A percentile compares a stretch with the other conserved stretches of the same genome.
These are phyloP conservation scores for Ornithoptera priamus DNA, from an alignment of 2,888 invertebrate genomes.

Conservation along the genomic window DNA sequence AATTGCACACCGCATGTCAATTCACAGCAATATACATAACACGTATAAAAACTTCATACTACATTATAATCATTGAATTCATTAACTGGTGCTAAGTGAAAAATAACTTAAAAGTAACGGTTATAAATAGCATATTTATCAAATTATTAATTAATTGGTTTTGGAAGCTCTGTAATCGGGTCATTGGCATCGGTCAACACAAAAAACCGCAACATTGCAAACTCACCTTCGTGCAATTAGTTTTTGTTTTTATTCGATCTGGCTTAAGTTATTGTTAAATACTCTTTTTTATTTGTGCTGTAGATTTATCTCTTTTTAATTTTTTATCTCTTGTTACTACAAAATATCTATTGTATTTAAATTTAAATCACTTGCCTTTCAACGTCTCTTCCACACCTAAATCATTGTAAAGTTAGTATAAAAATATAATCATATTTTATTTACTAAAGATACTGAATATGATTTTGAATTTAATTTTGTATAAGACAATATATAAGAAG, in stretches of 20 bases:
- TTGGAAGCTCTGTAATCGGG: constrained; percentile 8
- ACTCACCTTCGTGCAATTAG: not conserved
- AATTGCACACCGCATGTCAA: constrained; percentile 17
- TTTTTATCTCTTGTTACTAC: too few relatives aligned
- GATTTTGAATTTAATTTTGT: not conserved
- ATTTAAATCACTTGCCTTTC: not conserved
- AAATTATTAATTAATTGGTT: constrained; percentile 35
- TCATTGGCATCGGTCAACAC: constrained; percentile 17
- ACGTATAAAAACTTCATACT: not conserved
- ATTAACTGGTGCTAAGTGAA: not conserved
- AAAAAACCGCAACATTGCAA: constrained; percentile 20
- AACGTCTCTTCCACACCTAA: not conserved
- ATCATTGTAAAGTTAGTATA: not conserved
- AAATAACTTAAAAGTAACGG: not conserved
- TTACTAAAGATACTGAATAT: not conserved
- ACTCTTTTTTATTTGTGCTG: not conserved
- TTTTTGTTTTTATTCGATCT: not conserved
- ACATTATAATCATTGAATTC: not conserved
- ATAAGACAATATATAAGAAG: not conserved
- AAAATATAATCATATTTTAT: not conserved
- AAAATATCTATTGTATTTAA: not conserved
- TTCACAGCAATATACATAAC: not conserved
- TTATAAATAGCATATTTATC: constrained; percentile 8
- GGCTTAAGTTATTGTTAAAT: not conserved
- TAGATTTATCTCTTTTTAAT: too few relatives aligned